Evolutionary conservation across 2,797 vertebrate species (phyloP), one percentile per base, ranked within the genome.

Genomic region (Astyanax mexicanus): DNA sequence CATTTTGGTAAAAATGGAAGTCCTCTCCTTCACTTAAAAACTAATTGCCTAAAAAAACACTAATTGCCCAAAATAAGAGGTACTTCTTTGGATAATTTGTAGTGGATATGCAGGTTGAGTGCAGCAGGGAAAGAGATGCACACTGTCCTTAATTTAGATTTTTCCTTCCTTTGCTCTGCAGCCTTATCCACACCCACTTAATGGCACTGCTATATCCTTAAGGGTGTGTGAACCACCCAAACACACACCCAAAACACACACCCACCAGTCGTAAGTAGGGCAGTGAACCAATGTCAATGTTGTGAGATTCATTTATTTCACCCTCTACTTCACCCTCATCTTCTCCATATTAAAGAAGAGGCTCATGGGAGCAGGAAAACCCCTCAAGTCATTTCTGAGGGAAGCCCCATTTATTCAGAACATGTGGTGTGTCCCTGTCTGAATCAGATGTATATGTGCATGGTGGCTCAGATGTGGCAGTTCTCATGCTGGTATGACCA

Each of bases 211-310:
- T 42, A 37, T 3, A 25, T 3, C 21, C 27, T 58, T 23, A 54
- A 25, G 6, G 29, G 13, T 52, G 57, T 29, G 45, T 32, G 58
- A 45, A n/a, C 13, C 61, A 44, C 61, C 61, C 61, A 42, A 27
- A 67, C 29, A 27, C 73, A 27, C 54, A 67, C 9, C 52, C 42
- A 45, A 42, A 27, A 67, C 29, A 27, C 73, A 27, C 54, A 67
- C 9, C 52, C 42, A 45, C 1, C 49, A 45, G n/a, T 17, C n/a
- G 4, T 40, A 21, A 62, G 32, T 21, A 25, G 52, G 38, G 38
- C 38, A 44, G 12, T 32, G 10, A 9, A 10, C 35, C 32, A 23
- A 17, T 45, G 52, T n/a, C 47, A 73, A 44, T 19, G 5, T 15
- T 1, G 13, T 1, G 5, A n/a, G 15, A 7, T 35, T 29, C 9